These are phyloP conservation scores for Embiotoca jacksoni DNA, from an alignment of 2,113 vertebrate genomes.

Conservation along the genomic window DNA sequence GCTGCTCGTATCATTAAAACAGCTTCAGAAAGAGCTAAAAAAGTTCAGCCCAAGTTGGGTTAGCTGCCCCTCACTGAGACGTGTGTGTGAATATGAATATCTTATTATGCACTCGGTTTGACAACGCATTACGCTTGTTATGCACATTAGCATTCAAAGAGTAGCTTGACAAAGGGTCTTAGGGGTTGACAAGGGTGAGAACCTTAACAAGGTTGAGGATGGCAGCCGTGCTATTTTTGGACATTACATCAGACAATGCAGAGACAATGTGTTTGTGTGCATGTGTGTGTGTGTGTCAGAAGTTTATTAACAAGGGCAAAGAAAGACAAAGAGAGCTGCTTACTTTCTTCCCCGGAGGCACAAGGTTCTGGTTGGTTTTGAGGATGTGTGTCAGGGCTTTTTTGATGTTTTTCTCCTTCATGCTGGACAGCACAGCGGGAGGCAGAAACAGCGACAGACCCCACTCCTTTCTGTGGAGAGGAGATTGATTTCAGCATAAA, in stretches of 20 bases:
- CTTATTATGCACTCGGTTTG: conserved; percentile 55
- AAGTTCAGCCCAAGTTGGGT: conserved; percentile 19
- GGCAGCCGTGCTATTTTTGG: conserved; percentile 65
- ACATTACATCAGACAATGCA: conserved; percentile 44
- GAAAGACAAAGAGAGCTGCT: conserved; percentile 47
- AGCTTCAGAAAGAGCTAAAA: conserved; percentile 21
- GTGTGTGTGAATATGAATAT: conserved; percentile 58
- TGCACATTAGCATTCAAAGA: conserved; percentile 64
- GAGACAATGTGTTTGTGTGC: conserved; percentile 7
- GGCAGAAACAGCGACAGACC: conserved; percentile 96
- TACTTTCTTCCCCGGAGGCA: conserved; percentile 98
- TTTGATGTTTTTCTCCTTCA: conserved; percentile 99
- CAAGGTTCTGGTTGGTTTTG: conserved; percentile 98
- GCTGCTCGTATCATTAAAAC: conserved; percentile 16
- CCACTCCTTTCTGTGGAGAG: conserved; percentile 93
- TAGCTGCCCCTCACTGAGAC: conserved; percentile 7
- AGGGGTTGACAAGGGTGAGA: conserved; percentile 69
- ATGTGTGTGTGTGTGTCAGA: conserved; percentile 33
- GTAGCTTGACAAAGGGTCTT: conserved; percentile 33
- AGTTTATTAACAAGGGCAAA: conserved; percentile 67
- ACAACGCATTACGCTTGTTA: conserved; percentile 7
- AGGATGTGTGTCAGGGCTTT: conserved; percentile 98
- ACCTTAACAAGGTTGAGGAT: conserved; percentile 50
- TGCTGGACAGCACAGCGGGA: conserved; percentile 94
- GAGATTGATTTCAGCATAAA: conserved; percentile 35